A percentile compares a stretch with the other conserved stretches of the same genome.
Evolutionary conservation across 2,888 invertebrate genomes (phyloP).

Genomic region (Gasteruption jaculator): DNA sequence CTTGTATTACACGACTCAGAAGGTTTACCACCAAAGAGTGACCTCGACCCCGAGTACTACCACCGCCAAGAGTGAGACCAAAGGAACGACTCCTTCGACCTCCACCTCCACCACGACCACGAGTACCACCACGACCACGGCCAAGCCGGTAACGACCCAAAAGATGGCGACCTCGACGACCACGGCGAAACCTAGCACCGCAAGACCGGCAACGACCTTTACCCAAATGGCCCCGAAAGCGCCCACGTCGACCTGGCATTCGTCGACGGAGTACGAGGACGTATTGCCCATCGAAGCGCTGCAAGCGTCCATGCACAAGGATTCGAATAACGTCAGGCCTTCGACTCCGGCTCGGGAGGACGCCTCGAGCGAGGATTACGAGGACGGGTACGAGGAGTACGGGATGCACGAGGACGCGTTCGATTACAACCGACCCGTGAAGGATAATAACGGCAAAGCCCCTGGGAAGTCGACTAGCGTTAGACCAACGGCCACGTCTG

Average conservation of each 20-base stretch:
- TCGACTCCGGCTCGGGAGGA: conserved; percentile 18
- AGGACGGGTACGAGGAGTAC: conserved; percentile 47
- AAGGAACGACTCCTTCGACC: conserved; percentile 20
- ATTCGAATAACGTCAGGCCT: conserved; percentile 20
- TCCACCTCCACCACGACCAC: conserved; percentile 25
- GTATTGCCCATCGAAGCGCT: conserved; percentile 38
- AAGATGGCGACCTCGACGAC: conserved; percentile 29
- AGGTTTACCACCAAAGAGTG: conserved; percentile 22
- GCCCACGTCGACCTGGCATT: too few species aligned
- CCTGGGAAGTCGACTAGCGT: conserved; percentile 9
- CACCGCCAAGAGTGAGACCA: conserved; percentile 17
- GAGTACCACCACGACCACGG: conserved; percentile 22
- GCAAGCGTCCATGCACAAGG: conserved; percentile 23
- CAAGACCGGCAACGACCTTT: conserved; percentile 25
- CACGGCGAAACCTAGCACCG: conserved; percentile 31
- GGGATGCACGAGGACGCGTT: conserved; percentile 25
- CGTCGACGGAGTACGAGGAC: conserved; percentile 28
- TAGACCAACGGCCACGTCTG: conserved; percentile 5
- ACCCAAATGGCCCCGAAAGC: conserved; percentile 31
- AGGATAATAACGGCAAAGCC: too few species aligned
- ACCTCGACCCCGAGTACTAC: conserved; percentile 23
- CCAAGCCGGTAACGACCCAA: conserved; percentile 28
- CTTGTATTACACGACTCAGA: conserved; percentile 27
- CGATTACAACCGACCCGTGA: conserved; percentile 12
- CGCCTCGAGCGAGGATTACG: conserved; percentile 38